Evolutionary conservation across 2,888 invertebrate species (phyloP), one percentile per base, ranked within the genome.

Genomic region (Drosophila setosimentum): DNA sequence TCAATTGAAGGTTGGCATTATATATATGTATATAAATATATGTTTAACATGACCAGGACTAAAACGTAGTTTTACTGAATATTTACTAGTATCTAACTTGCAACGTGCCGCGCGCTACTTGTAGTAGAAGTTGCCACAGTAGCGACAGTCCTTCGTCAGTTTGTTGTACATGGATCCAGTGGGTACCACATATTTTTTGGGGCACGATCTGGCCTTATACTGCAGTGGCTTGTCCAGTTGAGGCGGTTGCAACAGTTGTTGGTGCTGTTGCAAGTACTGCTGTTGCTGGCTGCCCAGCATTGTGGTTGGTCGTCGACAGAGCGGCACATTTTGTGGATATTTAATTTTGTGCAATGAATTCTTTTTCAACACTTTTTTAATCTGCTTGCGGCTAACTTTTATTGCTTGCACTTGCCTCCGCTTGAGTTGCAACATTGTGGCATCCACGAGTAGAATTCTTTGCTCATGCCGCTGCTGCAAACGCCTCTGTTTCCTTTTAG

Each of bases 121-220:
- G 40, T 68, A 89, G 66, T 89, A 85, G 54, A 75, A 89, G 63
- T 85, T 89, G 27, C 89, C 84, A 35, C 87, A 89, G 24, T 73
- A 65, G 8, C 68, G 68, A 1, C 33, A 54, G 4, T 69, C 77
- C 10, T 30, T 51, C 24, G n/a, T 58, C 0, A 73, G 2, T 0
- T 59, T 64, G 7, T 49, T 32, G 16, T 57, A 48, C n/a, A 53
- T 49, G 3, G 69, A 67, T 4, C 51, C 78, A 10, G 55, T 29
- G 29, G 84, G 89, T 21, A 89, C 70, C 3, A n/a, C 40, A 37
- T 84, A 89, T 10, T 63, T 68, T 18, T 63, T 57, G 29, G 57
- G 50, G 3, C 30, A 30, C 10, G 37, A 30, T 1, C 27, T 18
- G 3, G 37, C n/a, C 0, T 53, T 13, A 5, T 78, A 61, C 29